Evolutionary conservation across 2,888 invertebrate genomes (phyloP).

Genomic region (Melinaea menophilus): DNA sequence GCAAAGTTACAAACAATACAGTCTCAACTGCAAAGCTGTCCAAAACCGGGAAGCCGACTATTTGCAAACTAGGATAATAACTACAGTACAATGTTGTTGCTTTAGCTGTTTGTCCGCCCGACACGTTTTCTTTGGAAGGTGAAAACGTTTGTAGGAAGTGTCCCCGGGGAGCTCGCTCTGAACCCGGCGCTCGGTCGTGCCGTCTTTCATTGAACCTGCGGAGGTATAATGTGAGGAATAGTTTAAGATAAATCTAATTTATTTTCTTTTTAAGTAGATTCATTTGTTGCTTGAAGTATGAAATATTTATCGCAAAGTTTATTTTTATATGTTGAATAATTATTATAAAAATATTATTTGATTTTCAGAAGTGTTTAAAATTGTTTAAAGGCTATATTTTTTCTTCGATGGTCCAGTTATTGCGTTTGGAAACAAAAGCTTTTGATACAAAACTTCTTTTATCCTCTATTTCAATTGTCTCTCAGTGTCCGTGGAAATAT

Average conservation of each 20-base stretch:
- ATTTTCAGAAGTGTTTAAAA: too few species aligned
- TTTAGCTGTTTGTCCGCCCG: conserved; percentile 44
- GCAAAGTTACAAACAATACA: too few species aligned
- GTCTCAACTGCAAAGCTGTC: too few species aligned
- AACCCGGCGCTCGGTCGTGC: conserved; percentile 36
- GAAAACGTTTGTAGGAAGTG: conserved; percentile 41
- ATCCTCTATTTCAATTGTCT: conserved; percentile 26
- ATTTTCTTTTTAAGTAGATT: neutral
- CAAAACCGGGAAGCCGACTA: too few species aligned
- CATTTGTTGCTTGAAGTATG: too few species aligned
- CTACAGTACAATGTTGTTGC: neutral
- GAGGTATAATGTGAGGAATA: neutral
- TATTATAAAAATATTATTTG: too few species aligned
- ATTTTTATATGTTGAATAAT: too few species aligned
- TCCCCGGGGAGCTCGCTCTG: conserved; percentile 32
- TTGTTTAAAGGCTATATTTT: neutral
- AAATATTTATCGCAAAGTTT: too few species aligned
- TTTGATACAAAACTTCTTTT: conserved; percentile 16
- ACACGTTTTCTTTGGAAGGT: conserved; percentile 40
- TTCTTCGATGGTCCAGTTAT: neutral
- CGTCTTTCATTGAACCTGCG: conserved; percentile 12
- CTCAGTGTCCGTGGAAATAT: conserved; percentile 22
- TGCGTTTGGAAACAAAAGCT: conserved; percentile 7
- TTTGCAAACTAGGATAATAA: neutral
- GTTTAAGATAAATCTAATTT: neutral